Evolutionary conservation across 1,140 invertebrate genomes (phyloP).

Genomic region (Nylanderia fulva): DNA sequence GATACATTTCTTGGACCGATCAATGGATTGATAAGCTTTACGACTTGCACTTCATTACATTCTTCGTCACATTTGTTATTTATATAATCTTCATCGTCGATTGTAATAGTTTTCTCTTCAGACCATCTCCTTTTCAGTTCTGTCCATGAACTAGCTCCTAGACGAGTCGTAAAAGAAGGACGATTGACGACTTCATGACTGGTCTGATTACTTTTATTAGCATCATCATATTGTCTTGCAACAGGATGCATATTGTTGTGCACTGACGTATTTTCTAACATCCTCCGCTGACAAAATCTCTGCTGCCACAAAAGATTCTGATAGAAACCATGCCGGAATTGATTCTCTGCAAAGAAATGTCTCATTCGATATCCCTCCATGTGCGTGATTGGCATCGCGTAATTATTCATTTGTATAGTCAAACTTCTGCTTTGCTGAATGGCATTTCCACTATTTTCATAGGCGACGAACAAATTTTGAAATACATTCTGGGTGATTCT

Average conservation of each 20-base stretch:
- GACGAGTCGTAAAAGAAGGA: slow-evolving; percentile 75
- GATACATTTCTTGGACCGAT: slow-evolving; percentile 72
- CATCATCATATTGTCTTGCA: slow-evolving; percentile 10
- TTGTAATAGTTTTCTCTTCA: slow-evolving; percentile 83
- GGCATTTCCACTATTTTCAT: slow-evolving; percentile 43
- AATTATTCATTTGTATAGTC: slow-evolving; percentile 65
- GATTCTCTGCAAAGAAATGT: slow-evolving; percentile 66
- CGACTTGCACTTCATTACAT: slow-evolving; percentile 79
- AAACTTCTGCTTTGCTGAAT: slow-evolving; percentile 59
- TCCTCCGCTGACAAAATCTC: slow-evolving; percentile 70
- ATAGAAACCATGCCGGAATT: slow-evolving; percentile 66
- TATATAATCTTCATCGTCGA: slow-evolving; percentile 80
- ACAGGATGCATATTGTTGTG: slow-evolving; percentile 38
- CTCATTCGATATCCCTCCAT: slow-evolving; percentile 68
- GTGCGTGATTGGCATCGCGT: slow-evolving; percentile 46
- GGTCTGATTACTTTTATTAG: slow-evolving; percentile 15
- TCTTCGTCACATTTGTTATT: slow-evolving; percentile 62
- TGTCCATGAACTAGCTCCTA: slow-evolving; percentile 78
- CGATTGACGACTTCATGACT: slow-evolving; percentile 62
- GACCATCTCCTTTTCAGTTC: slow-evolving; percentile 83
- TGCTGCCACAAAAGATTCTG: slow-evolving; percentile 63
- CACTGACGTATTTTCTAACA: slow-evolving; percentile 41
- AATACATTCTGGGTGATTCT: slow-evolving; percentile 54
- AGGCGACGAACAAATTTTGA: slow-evolving; percentile 56
- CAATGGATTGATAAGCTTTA: slow-evolving; percentile 77